A percentile compares a stretch with the other conserved stretches of the same genome.
Conservation (phyloP, 2,113 vertebrate genomes). For the Solea senegalensis region DNA sequence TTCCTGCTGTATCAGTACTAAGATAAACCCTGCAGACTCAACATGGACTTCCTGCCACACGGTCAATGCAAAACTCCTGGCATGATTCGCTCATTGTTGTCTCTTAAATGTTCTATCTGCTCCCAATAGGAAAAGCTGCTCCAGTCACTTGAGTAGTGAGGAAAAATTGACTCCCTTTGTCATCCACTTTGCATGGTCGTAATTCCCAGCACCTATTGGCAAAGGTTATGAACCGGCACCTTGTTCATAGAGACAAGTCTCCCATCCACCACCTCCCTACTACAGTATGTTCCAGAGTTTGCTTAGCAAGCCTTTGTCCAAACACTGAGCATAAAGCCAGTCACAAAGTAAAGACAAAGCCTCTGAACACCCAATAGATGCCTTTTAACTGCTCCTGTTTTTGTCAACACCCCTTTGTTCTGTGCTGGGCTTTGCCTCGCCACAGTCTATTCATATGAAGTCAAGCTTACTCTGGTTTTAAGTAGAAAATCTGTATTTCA, state of each 20-base stretch:
- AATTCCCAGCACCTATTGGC: slow-evolving; percentile 43
- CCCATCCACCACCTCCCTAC: slow-evolving; percentile 12
- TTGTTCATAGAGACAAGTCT: not conserved
- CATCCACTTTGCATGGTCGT: slow-evolving; percentile 10
- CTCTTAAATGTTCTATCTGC: slow-evolving; percentile 20
- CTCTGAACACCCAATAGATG: slow-evolving; percentile 37
- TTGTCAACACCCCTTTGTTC: slow-evolving; percentile 34
- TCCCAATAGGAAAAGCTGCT: slow-evolving; percentile 12
- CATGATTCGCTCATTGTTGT: slow-evolving; percentile 17
- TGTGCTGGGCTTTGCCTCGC: slow-evolving; percentile 45
- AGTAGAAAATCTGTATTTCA: not conserved
- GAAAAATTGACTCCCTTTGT: not conserved
- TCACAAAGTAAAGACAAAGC: slow-evolving; percentile 51
- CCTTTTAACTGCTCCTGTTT: slow-evolving; percentile 35
- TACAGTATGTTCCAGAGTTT: slow-evolving; percentile 68
- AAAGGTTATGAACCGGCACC: slow-evolving; percentile 8
- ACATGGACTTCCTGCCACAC: slow-evolving; percentile 37
- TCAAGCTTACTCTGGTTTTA: not conserved
- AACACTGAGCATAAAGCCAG: slow-evolving; percentile 58
- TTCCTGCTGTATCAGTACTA: slow-evolving; percentile 4
- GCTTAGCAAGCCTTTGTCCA: slow-evolving; percentile 48
- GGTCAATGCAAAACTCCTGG: slow-evolving; percentile 54
- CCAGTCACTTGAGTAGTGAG: slow-evolving; percentile 11
- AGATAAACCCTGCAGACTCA: slow-evolving; percentile 18
- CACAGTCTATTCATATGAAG: slow-evolving; percentile 6